Percentiles rank a stretch among this genome's conserved stretches.
Evolutionary conservation across 1,140 invertebrate genomes (phyloP).

Genomic region (Drosophila ercepeae): DNA sequence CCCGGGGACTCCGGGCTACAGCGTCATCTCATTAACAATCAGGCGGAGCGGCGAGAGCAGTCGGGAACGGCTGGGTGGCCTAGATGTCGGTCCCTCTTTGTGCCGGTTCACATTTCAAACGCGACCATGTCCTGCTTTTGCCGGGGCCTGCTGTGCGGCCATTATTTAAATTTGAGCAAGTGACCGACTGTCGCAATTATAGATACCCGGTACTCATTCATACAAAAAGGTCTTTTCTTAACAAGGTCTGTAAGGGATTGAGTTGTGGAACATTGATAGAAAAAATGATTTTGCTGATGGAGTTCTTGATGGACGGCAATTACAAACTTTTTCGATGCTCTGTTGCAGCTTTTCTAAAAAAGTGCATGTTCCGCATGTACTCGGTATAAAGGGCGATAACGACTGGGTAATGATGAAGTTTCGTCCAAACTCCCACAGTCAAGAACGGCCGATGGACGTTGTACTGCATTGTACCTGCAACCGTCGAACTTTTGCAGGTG

Average conservation of each 20-base stretch:
- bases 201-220: background rate
- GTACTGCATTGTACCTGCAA: conserved; percentile 18
- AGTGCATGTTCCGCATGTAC: background rate
- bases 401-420: conserved; percentile 76
- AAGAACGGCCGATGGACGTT: conserved; percentile 37
- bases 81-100: conserved; percentile 34
- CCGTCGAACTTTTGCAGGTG: conserved; percentile 49
- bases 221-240: background rate
- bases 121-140: too few species aligned
- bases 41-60: conserved; percentile 34
- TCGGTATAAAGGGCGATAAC: conserved; percentile 72
- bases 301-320: background rate
- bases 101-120: conserved; percentile 64
- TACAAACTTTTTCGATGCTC: background rate
- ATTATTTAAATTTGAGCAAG: background rate
- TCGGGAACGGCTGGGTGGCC: conserved; percentile 7
- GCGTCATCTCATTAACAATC: conserved; percentile 71
- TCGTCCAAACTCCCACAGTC: conserved; percentile 17
- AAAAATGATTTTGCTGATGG: background rate
- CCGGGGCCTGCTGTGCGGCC: background rate
- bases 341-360: background rate
- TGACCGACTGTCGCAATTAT: background rate
- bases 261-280: background rate
- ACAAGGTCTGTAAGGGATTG: background rate
- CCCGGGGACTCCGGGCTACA: conserved; percentile 35